Evolutionary conservation across 2,888 invertebrate species (phyloP), one percentile per base, ranked within the genome.

Genomic region (Lydus trimaculatus): DNA sequence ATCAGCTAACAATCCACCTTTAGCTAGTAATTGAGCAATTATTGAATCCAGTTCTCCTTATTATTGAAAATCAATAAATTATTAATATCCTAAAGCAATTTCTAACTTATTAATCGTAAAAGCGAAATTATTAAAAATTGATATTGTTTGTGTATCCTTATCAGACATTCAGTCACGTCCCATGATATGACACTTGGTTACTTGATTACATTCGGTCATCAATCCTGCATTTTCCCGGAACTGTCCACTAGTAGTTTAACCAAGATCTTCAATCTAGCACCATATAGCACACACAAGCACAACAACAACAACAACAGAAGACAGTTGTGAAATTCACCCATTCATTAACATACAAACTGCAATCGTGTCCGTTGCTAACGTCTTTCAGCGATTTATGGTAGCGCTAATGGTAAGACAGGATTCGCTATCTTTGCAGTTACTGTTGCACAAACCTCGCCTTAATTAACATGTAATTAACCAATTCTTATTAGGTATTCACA

Each of bases 381-480:
- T 70, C 67, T 67, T 66, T 65, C 68, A 63, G 71, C 74, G 71
- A 80, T 80, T 78, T 80, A 79, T 78, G 73, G 75, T 72, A 76
- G 76, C 77, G 73, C 74, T 76, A 75, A 77, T 75, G 74, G 74
- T 69, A 56, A 72, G 76, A 73, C 76, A 73, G 74, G 72, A 68
- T 67, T 73, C 72, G 75, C 76, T 76, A 76, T 77, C 74, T 73
- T 71, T 65, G 48, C 68, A 66, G 73, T 73, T 63, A 63, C 67
- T 63, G 60, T 11, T 71, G 75, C 71, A 71, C 72, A 74, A 72
- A 75, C 69, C 72, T 69, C 69, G 76, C 76, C 67, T 80, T 80
- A 81, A 81, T 81, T 80, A 81, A 79, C 80, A 80, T 79, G 79
- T 80, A 81, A 81, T 81, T 80, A 81, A 80, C 75, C 76, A 77